These are phyloP conservation scores for Ranitomeya variabilis DNA, from an alignment of 2,113 vertebrate species.

Conservation along the genomic window DNA sequence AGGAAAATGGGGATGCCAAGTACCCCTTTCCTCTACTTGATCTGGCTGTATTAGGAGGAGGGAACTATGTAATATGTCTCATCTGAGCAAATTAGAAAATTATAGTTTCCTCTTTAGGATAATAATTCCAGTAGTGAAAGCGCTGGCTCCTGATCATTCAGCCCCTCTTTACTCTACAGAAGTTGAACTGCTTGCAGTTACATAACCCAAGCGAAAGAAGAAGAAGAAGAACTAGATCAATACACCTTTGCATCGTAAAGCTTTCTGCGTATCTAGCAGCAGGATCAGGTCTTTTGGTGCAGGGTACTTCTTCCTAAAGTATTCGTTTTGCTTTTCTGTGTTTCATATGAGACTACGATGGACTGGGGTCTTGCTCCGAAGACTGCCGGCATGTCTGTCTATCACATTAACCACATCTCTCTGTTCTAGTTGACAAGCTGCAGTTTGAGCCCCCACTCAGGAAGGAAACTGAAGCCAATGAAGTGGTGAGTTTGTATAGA, in stretches of 20 bases:
- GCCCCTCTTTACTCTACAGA: neutral
- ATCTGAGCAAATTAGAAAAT: neutral
- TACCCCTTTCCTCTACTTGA: too few relatives aligned
- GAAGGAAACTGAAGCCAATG: slow-evolving; percentile 93
- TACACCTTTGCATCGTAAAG: neutral
- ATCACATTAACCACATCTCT: neutral
- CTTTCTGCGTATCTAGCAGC: neutral
- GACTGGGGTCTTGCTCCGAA: neutral
- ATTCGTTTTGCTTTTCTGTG: too few relatives aligned
- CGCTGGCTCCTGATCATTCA: neutral
- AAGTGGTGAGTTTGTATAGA: slow-evolving; percentile 68
- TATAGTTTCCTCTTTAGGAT: neutral
- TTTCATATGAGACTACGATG: neutral
- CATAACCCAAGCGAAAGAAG: neutral
- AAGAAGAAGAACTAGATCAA: neutral
- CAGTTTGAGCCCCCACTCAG: slow-evolving; percentile 89
- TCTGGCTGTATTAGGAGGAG: too few relatives aligned
- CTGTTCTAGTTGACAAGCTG: slow-evolving; percentile 88
- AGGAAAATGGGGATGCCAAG: too few relatives aligned
- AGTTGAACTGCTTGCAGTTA: neutral
- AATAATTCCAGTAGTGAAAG: neutral
- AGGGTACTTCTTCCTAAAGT: neutral
- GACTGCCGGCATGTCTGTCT: neutral
- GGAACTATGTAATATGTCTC: too few relatives aligned
- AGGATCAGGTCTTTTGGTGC: neutral